Evolutionary conservation across 2,888 invertebrate species (phyloP).

Genomic region (Napeogenes sylphis): DNA sequence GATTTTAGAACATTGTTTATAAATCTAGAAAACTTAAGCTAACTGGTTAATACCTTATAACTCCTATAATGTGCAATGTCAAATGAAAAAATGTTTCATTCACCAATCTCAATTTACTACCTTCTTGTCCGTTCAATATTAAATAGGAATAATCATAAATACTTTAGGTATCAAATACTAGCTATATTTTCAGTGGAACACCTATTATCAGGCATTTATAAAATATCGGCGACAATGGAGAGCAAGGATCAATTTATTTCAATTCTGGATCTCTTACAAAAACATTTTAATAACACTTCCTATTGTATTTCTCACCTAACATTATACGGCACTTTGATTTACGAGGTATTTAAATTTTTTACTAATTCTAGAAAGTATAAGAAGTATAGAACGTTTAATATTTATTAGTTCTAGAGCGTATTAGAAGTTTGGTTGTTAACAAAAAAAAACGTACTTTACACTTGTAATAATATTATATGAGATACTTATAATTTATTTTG

Average conservation of each 20-base stretch:
- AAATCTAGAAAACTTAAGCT: too few species aligned
- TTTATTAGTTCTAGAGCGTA: constrained; percentile 23
- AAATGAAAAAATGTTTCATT: too few species aligned
- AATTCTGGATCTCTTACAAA: too few species aligned
- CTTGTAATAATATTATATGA: too few species aligned
- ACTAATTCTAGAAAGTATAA: constrained; percentile 27
- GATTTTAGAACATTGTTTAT: too few species aligned
- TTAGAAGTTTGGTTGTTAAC: neutral
- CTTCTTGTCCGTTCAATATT: neutral
- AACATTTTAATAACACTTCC: too few species aligned
- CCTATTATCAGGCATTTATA: constrained; percentile 35
- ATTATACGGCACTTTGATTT: constrained; percentile 14
- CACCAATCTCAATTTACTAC: neutral
- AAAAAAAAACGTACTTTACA: neutral
- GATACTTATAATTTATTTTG: neutral
- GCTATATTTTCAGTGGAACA: constrained; percentile 44
- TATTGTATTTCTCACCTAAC: too few species aligned
- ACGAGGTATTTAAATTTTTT: constrained; percentile 33
- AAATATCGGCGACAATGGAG: constrained; percentile 22
- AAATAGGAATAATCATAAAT: too few species aligned
- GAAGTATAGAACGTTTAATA: constrained; percentile 12
- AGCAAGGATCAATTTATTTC: too few species aligned
- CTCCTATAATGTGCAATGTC: too few species aligned
- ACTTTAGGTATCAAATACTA: too few species aligned
- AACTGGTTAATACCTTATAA: too few species aligned